These are phyloP conservation scores for Habroteleia sp. DNA, from an alignment of 2,888 invertebrate species.

Conservation along the genomic window DNA sequence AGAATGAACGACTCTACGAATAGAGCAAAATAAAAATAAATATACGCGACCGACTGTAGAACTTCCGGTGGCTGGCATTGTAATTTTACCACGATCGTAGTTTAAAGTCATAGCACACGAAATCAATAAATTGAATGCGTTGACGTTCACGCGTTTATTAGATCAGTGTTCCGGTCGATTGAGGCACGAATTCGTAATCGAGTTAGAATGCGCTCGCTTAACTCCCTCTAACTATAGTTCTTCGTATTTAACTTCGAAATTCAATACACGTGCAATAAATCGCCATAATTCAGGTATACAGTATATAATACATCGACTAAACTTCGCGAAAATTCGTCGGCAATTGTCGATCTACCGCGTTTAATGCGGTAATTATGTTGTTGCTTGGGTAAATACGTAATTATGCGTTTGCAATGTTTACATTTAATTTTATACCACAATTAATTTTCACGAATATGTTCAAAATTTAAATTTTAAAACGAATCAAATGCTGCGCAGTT, in stretches of 20 bases:
- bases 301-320: no score
- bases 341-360: no score
- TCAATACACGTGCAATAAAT: constrained; percentile 9
- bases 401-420: not conserved
- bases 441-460: no score
- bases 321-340: not conserved
- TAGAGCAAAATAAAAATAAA: not conserved
- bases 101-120: constrained; percentile 20
- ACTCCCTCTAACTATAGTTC: constrained; percentile 13
- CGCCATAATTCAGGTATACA: constrained; percentile 1
- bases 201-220: constrained; percentile 27
- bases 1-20: not conserved
- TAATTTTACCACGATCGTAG: constrained; percentile 6
- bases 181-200: constrained; percentile 47
- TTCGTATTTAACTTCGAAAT: constrained; percentile 11
- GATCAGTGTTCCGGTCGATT: constrained; percentile 49
- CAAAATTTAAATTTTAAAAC: no score
- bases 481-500: no score
- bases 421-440: not conserved
- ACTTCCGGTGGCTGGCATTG: constrained; percentile 18
- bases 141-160: constrained; percentile 43
- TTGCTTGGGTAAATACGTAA: no score
- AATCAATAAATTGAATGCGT: constrained; percentile 44
- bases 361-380: no score
- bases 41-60: not conserved